Evolutionary conservation across 2,888 invertebrate genomes (phyloP), one percentile per base, ranked within the genome.

Genomic region (Tethea ocularis): DNA sequence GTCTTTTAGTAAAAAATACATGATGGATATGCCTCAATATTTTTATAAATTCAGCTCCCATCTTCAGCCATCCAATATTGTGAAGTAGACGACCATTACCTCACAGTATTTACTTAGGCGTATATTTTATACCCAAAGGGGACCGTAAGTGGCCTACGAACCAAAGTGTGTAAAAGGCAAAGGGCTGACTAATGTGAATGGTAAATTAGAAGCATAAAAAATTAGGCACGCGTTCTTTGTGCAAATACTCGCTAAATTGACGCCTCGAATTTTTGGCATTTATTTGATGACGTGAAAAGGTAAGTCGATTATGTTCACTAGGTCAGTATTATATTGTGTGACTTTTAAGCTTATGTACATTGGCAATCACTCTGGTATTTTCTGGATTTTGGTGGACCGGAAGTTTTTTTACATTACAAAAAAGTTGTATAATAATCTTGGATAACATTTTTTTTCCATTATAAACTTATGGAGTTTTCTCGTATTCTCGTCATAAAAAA

Each of bases 121-220:
- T 15, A 46, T 10, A 46, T 46, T 46, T 46, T 46, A 46, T 46
- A 46, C 8, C 46, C 15, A 46, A 46, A 46, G 20, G 20, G 46
- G 10, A n/a, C 17, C 20, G 46, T 20, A 46, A 46, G 46, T 20
- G 46, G 20, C n/a, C 20, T 46, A 2, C 17, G 17, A 41, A 17
- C 20, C 46, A 10, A 46, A 46, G 46, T 46, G 20, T n/a, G 46
- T 46, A 46, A 46, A 46, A 17, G 46, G 46, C 20, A 46, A 20
- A 46, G 20, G 20, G 46, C 46, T 46, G 20, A 46, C 46, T 46
- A 46, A 41, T 41, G 41, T 41, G 17, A 17, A 41, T 41, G 41
- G 41, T 41, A 41, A 46, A 46, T 46, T 46, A 46, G 46, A 46
- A n/a, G 46, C 17, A n/a, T 15, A 46, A 46, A 46, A 20, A 46